Evolutionary conservation across 1,140 invertebrate genomes (phyloP).

Genomic region (Leptinotarsa defecta): DNA sequence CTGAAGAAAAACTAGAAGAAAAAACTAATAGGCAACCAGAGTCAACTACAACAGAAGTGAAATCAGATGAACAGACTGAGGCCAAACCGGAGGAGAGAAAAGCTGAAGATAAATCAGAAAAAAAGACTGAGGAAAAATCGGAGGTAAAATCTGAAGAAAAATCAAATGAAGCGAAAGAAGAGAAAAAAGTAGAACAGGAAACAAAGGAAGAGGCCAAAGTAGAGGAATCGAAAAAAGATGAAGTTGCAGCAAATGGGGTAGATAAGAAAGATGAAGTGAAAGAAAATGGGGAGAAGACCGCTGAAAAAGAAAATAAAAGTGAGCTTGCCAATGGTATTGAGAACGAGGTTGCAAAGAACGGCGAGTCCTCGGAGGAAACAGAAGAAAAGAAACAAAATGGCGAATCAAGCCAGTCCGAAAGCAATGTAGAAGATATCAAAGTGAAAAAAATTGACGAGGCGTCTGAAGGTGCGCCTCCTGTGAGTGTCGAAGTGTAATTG

Average conservation of each 20-base stretch:
- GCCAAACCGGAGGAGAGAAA: conserved; percentile 14
- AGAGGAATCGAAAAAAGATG: conserved; percentile 19
- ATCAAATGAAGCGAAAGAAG: conserved; percentile 18
- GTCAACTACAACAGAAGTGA: not conserved
- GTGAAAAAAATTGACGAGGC: conserved; percentile 38
- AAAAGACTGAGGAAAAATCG: not conserved
- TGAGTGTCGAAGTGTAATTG: conserved; percentile 40
- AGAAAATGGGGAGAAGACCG: conserved; percentile 9
- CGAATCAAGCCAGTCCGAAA: not conserved
- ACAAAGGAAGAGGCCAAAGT: conserved; percentile 8
- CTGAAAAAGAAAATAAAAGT: conserved; percentile 37
- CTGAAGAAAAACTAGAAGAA: not conserved
- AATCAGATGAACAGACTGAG: not conserved
- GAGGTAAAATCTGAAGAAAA: not conserved
- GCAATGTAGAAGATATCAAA: conserved; percentile 34
- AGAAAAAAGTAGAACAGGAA: conserved; percentile 16
- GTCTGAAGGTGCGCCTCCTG: conserved; percentile 32
- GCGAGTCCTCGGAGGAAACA: conserved; percentile 14
- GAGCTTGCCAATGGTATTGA: conserved; percentile 36
- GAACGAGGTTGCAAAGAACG: conserved; percentile 21
- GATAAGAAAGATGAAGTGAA: not conserved
- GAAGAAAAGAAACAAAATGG: conserved; percentile 25
- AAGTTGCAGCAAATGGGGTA: not conserved
- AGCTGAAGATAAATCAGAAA: conserved; percentile 14
- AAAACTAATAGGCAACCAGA: conserved; percentile 12